phyloP scores from a whole-genome alignment of 1,140 invertebrate genomes.

The Bradysia coprophila region DNA sequence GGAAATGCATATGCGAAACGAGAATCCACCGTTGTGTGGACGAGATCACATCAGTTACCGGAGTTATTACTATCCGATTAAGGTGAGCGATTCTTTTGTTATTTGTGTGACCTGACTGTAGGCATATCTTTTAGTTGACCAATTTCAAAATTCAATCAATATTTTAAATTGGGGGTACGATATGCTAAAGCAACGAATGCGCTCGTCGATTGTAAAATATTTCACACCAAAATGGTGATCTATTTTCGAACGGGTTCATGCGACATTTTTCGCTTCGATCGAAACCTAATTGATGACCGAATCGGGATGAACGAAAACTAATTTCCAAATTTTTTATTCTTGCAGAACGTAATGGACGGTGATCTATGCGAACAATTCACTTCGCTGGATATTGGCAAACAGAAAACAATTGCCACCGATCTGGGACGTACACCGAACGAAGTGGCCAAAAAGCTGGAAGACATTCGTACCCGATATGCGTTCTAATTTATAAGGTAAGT shows the following conservation, averaged over 20 bases:
- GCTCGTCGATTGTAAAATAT: too few relatives aligned
- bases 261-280: too few relatives aligned
- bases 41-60: slow-evolving; percentile 93
- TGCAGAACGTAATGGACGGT: slow-evolving; percentile 91
- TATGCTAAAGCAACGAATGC: too few relatives aligned
- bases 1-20: slow-evolving; percentile 98
- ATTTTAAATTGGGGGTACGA: too few relatives aligned
- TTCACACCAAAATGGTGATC: too few relatives aligned
- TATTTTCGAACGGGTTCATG: too few relatives aligned
- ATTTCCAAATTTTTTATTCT: slow-evolving; percentile 5
- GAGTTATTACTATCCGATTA: slow-evolving; percentile 96
- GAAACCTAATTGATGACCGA: too few relatives aligned
- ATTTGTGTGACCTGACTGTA: too few relatives aligned
- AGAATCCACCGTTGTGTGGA: slow-evolving; percentile 90
- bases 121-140: too few relatives aligned
- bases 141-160: too few relatives aligned
- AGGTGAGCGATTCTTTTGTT: slow-evolving; percentile 48
- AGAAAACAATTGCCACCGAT: slow-evolving; percentile 87
- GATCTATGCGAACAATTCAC: slow-evolving; percentile 99
- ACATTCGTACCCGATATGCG: slow-evolving; percentile 83
- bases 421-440: slow-evolving; percentile 88
- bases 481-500: slow-evolving; percentile 43
- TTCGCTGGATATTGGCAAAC: slow-evolving; percentile 82
- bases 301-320: not conserved
- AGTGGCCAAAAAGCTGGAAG: slow-evolving; percentile 90